Conservation (phyloP, 2,888 invertebrate species). For the Hipparchia semele region DNA sequence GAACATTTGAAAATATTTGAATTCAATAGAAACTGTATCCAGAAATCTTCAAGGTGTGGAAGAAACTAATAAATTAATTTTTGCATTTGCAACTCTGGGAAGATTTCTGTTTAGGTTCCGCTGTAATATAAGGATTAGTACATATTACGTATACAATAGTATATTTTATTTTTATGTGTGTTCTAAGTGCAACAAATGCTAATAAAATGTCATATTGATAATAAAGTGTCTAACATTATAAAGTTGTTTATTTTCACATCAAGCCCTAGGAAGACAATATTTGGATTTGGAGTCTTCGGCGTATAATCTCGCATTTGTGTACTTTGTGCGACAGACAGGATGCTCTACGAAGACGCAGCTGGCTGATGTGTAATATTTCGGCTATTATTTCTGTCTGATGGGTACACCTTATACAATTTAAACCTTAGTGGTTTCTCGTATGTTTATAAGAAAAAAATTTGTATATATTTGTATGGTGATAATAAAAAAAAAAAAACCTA, state of each 20-base stretch:
- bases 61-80: background rate
- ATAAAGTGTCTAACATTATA: conserved; percentile 2
- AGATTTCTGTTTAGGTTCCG: background rate
- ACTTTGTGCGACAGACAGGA: too few species aligned
- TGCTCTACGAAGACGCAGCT: too few species aligned
- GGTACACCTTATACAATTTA: too few species aligned
- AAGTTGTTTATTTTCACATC: background rate
- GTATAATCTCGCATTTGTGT: too few species aligned
- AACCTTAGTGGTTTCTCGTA: too few species aligned
- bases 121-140: background rate
- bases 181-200: background rate
- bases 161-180: conserved; percentile 3
- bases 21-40: background rate
- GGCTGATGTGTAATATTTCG: too few species aligned
- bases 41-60: background rate
- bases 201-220: background rate
- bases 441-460: too few species aligned
- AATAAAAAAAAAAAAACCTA: too few species aligned
- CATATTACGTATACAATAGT: background rate
- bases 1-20: background rate
- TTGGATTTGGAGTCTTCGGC: too few species aligned
- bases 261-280: too few species aligned
- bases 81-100: background rate
- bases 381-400: too few species aligned
- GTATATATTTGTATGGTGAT: too few species aligned